Evolutionary conservation across 2,113 vertebrate genomes (phyloP).

Genomic region (Paramisgurnus dabryanus): DNA sequence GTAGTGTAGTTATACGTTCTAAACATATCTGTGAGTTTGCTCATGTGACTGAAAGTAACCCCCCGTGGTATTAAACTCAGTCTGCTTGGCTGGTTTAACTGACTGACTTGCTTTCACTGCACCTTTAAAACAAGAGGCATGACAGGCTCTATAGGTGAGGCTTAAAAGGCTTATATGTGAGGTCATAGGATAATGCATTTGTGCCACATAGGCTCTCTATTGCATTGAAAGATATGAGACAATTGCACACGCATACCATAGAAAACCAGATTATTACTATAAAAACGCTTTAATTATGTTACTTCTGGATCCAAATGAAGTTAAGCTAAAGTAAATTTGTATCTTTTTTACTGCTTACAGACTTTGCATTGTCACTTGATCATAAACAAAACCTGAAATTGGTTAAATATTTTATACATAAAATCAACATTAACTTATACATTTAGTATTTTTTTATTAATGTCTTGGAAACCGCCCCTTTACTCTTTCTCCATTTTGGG

Average conservation of each 20-base stretch:
- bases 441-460: neutral
- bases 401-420: neutral
- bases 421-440: neutral
- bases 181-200: conserved; percentile 22
- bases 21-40: conserved; percentile 41
- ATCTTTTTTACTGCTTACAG: conserved; percentile 3
- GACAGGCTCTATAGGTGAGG: neutral
- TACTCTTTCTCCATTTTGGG: neutral
- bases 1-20: neutral
- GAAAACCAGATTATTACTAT: neutral
- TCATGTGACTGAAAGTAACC: conserved; percentile 19
- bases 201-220: neutral
- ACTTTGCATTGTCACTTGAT: neutral
- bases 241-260: neutral
- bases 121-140: conserved; percentile 10
- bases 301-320: too few species aligned
- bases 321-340: neutral
- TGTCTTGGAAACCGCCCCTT: neutral
- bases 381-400: neutral
- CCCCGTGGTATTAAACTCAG: conserved; percentile 12
- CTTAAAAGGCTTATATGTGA: neutral
- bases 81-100: conserved; percentile 5
- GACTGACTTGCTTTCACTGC: conserved; percentile 4
- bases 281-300: neutral
- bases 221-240: neutral